These are phyloP conservation scores for Drosophila rellima DNA, from an alignment of 2,888 invertebrate genomes.

Conservation along the genomic window DNA sequence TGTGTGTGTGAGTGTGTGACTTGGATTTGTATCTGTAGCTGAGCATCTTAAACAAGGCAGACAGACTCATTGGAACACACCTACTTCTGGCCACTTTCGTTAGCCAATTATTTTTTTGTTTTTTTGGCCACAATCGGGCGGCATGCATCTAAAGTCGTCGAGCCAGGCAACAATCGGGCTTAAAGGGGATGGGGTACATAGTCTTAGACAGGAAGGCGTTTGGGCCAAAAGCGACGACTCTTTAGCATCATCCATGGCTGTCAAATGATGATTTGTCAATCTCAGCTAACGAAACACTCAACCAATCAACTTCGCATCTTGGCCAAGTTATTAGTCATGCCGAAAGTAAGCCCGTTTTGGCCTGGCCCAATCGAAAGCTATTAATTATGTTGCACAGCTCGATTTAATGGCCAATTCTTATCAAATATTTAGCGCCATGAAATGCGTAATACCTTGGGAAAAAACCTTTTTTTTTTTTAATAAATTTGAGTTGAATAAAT, in stretches of 20 bases:
- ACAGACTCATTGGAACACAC: slow-evolving; percentile 57
- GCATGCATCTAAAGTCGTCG: slow-evolving; percentile 55
- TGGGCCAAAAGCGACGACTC: neutral
- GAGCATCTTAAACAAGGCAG: slow-evolving; percentile 49
- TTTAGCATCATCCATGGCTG: slow-evolving; percentile 24
- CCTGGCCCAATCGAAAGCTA: slow-evolving; percentile 11
- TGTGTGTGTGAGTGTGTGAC: slow-evolving; percentile 46
- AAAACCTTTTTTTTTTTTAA: neutral
- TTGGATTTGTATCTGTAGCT: slow-evolving; percentile 60
- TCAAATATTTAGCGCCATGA: neutral
- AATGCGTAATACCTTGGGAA: slow-evolving; percentile 3
- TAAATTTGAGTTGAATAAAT: too few species aligned
- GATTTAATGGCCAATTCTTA: slow-evolving; percentile 25
- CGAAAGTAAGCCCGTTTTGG: slow-evolving; percentile 13
- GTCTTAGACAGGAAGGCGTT: slow-evolving; percentile 6
- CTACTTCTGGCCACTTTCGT: slow-evolving; percentile 69
- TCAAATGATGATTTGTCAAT: slow-evolving; percentile 43
- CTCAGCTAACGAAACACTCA: neutral
- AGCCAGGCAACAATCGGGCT: slow-evolving; percentile 23
- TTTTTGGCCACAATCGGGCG: slow-evolving; percentile 47
- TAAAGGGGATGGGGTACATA: neutral
- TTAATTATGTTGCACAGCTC: slow-evolving; percentile 21
- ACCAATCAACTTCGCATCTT: slow-evolving; percentile 17
- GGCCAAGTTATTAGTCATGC: slow-evolving; percentile 22
- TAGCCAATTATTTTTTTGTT: slow-evolving; percentile 66